A percentile compares a stretch with the other conserved stretches of the same genome.
Evolutionary conservation across 2,113 vertebrate species (phyloP).

Genomic region (Argyrosomus japonicus): DNA sequence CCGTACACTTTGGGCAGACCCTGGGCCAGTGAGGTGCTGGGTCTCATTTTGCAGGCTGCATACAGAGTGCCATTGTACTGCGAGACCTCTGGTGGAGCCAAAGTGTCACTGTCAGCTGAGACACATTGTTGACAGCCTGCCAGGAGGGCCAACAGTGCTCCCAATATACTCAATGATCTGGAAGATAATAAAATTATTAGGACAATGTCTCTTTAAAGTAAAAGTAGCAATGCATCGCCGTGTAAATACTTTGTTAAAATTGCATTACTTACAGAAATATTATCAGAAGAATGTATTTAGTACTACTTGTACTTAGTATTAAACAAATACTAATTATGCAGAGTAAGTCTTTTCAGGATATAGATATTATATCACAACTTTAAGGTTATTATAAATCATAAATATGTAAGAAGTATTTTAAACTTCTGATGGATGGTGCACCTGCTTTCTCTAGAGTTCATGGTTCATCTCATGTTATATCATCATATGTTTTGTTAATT

Average conservation of each 20-base stretch:
- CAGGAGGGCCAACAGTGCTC: conserved; percentile 58
- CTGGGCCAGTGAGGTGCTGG: conserved; percentile 80
- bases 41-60: conserved; percentile 86
- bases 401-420: neutral
- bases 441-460: neutral
- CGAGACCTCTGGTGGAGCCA: conserved; percentile 69
- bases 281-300: neutral
- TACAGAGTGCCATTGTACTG: conserved; percentile 74
- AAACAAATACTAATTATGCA: neutral
- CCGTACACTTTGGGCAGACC: conserved; percentile 86
- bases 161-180: conserved; percentile 48
- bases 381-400: neutral
- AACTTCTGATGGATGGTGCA: neutral
- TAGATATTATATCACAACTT: neutral
- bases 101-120: conserved; percentile 17
- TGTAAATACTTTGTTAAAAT: neutral
- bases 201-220: neutral
- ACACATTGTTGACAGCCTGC: conserved; percentile 36
- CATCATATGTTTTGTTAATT: neutral
- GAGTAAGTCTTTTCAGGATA: neutral
- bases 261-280: neutral
- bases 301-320: no score
- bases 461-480: neutral
- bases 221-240: neutral
- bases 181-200: conserved; percentile 13